Conservation (phyloP, 2,888 invertebrate species). For the Octodonta nipae region DNA sequence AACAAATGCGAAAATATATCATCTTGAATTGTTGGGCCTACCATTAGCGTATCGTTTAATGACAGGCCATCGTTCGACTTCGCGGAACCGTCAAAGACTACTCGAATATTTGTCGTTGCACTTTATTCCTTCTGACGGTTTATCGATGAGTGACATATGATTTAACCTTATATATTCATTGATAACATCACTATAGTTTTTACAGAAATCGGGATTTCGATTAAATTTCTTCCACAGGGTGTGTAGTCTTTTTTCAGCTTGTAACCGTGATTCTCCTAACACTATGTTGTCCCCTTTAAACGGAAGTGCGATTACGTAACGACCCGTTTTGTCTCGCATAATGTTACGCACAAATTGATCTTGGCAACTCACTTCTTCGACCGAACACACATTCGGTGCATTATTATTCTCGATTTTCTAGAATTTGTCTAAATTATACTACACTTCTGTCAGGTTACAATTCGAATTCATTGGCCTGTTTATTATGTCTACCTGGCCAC, state of each 20-base stretch:
- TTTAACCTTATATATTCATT: neutral
- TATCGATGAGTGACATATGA: neutral
- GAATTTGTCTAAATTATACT: neutral
- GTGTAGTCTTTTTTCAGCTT: neutral
- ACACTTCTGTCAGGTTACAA: neutral
- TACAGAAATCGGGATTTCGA: neutral
- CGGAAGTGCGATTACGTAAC: neutral
- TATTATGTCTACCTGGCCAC: neutral
- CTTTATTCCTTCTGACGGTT: neutral
- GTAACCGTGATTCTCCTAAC: neutral
- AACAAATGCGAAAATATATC: slow-evolving; percentile 16
- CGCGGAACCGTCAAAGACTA: neutral
- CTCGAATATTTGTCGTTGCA: neutral
- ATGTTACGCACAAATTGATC: neutral
- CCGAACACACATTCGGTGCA: neutral
- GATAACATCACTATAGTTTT: neutral
- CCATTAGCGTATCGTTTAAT: slow-evolving; percentile 5
- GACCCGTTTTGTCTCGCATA: neutral
- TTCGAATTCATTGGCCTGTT: neutral
- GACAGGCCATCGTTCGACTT: neutral
- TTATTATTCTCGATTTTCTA: neutral
- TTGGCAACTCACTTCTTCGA: neutral
- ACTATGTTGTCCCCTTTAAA: neutral
- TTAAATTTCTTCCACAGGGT: neutral
- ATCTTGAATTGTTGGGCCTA: slow-evolving; percentile 15